Evolutionary conservation across 2,113 vertebrate genomes (phyloP).

Genomic region (Caranx ignobilis): DNA sequence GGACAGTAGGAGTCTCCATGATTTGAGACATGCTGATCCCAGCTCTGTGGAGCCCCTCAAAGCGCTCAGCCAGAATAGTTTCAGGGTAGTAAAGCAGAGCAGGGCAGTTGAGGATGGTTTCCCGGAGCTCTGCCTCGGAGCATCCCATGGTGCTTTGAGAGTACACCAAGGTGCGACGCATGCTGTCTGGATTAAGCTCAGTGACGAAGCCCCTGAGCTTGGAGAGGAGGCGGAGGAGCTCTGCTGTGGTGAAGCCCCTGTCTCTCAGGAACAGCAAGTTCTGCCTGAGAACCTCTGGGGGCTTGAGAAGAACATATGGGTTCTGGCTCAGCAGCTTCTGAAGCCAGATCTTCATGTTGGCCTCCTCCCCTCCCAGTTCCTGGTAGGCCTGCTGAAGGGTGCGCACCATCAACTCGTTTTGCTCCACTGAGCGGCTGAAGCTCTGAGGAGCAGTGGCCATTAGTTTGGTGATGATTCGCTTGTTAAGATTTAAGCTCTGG

Average conservation of each 20-base stretch:
- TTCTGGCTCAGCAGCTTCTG: slow-evolving; percentile 95
- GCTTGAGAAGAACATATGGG: slow-evolving; percentile 90
- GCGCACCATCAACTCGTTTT: slow-evolving; percentile 85
- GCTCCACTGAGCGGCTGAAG: slow-evolving; percentile 88
- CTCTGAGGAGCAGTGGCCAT: slow-evolving; percentile 89
- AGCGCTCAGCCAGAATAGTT: slow-evolving; percentile 86
- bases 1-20: slow-evolving; percentile 85
- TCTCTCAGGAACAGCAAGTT: slow-evolving; percentile 88
- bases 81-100: slow-evolving; percentile 90
- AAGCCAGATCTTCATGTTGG: slow-evolving; percentile 92
- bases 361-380: slow-evolving; percentile 87
- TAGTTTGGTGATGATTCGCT: slow-evolving; percentile 90
- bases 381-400: slow-evolving; percentile 87
- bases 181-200: slow-evolving; percentile 85
- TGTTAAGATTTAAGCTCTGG: slow-evolving; percentile 89
- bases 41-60: slow-evolving; percentile 83
- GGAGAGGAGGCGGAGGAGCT: slow-evolving; percentile 91
- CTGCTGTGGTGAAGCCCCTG: slow-evolving; percentile 84
- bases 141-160: slow-evolving; percentile 87
- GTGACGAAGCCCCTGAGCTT: slow-evolving; percentile 92
- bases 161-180: slow-evolving; percentile 86
- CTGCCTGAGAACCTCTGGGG: slow-evolving; percentile 80
- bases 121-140: slow-evolving; percentile 84
- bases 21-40: slow-evolving; percentile 90
- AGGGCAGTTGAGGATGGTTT: slow-evolving; percentile 88